Conservation (phyloP, 2,797 vertebrate genomes). For the Sparidentex hasta region DNA sequence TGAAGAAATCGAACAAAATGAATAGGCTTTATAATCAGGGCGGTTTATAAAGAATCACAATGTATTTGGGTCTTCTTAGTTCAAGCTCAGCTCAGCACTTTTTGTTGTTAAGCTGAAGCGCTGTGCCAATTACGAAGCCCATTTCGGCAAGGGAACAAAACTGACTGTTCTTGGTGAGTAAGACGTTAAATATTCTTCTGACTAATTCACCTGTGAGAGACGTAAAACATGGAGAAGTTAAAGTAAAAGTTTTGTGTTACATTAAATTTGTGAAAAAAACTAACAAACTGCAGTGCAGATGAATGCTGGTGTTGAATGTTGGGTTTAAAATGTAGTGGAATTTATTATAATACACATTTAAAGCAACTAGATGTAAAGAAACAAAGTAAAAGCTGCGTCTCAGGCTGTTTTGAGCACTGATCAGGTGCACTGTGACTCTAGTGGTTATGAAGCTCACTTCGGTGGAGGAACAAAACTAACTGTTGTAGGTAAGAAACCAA, state of each 20-base stretch:
- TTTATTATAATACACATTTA: neutral
- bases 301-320: neutral
- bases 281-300: neutral
- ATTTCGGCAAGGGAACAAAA: slow-evolving; percentile 80
- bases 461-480: slow-evolving; percentile 83
- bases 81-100: slow-evolving; percentile 49
- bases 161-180: slow-evolving; percentile 79
- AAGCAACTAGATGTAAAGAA: neutral
- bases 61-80: neutral
- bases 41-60: neutral
- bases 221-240: neutral
- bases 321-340: neutral
- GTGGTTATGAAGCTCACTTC: slow-evolving; percentile 46
- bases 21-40: neutral
- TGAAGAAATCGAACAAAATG: too few species aligned
- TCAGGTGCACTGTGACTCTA: slow-evolving; percentile 64
- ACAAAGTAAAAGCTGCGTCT: neutral
- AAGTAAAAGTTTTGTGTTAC: slow-evolving; percentile 24
- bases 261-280: neutral
- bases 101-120: slow-evolving; percentile 53
- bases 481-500: slow-evolving; percentile 80
- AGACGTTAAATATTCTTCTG: neutral
- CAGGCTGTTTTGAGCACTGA: slow-evolving; percentile 38
- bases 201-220: neutral
- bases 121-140: slow-evolving; percentile 76